These are phyloP conservation scores for Cervus canadensis DNA, from an alignment of 2,113 vertebrate species.

Conservation along the genomic window DNA sequence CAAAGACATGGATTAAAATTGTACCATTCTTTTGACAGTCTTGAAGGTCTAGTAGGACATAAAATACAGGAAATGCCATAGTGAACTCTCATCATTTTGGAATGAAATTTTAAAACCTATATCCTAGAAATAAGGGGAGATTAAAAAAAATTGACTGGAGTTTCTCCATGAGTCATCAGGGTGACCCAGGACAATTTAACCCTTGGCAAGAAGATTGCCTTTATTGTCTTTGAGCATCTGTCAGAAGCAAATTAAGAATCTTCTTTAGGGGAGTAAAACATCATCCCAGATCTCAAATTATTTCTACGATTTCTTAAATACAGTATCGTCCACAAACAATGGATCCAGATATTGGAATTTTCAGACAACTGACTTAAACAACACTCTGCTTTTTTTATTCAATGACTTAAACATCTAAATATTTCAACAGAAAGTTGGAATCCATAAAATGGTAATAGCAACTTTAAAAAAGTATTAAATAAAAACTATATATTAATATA, in stretches of 20 bases:
- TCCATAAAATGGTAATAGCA: background rate
- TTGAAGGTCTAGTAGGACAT: background rate
- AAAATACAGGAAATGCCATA: background rate
- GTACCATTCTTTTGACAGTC: background rate
- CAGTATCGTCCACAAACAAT: background rate
- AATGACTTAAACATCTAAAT: background rate
- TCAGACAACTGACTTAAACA: background rate
- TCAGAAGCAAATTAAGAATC: background rate
- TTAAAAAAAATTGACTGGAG: background rate
- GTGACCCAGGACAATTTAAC: background rate
- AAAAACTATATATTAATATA: background rate
- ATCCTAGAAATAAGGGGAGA: background rate
- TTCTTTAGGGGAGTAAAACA: background rate
- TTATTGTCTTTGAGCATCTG: background rate
- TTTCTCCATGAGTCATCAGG: background rate
- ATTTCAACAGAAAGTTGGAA: background rate
- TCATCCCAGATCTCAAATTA: background rate
- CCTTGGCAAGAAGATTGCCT: background rate
- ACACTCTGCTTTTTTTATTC: background rate
- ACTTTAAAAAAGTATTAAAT: background rate
- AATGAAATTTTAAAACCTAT: background rate
- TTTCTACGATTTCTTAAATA: background rate
- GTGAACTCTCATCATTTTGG: background rate
- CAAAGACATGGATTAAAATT: background rate
- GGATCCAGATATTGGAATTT: background rate